Evolutionary conservation across 2,888 invertebrate genomes (phyloP).

Genomic region (Allacma fusca): DNA sequence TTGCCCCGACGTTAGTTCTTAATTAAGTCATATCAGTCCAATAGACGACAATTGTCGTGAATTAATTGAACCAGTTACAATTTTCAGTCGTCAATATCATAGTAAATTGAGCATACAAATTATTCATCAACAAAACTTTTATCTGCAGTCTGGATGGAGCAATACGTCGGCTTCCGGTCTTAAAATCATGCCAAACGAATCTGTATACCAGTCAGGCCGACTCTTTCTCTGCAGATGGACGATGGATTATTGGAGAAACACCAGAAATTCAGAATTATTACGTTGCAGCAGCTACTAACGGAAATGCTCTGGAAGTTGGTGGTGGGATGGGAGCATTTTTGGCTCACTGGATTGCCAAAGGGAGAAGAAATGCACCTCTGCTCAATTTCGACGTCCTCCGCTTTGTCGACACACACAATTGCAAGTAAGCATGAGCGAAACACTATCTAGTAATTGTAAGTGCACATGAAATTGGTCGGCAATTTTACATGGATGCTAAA

Average conservation of each 20-base stretch:
- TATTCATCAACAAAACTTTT: too few species aligned
- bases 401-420: constrained; percentile 21
- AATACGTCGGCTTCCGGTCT: background rate
- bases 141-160: constrained; percentile 25
- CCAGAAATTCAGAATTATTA: constrained; percentile 30
- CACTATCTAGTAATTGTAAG: background rate
- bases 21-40: too few species aligned
- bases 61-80: too few species aligned
- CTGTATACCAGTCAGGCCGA: background rate
- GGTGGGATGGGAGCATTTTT: constrained; percentile 26
- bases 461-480: too few species aligned
- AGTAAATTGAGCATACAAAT: too few species aligned
- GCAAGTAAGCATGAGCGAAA: background rate
- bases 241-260: constrained; percentile 30
- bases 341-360: constrained; percentile 28
- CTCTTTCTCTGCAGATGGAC: constrained; percentile 20
- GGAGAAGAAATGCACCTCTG: constrained; percentile 6
- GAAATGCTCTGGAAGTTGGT: constrained; percentile 25
- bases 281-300: constrained; percentile 26
- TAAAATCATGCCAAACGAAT: background rate
- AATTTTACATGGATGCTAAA: background rate
- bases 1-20: constrained; percentile 20
- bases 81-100: too few species aligned
- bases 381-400: constrained; percentile 24
- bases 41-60: too few species aligned